phyloP scores from a whole-genome alignment of 2,888 invertebrate species.

The Polylopha cassiicola region DNA sequence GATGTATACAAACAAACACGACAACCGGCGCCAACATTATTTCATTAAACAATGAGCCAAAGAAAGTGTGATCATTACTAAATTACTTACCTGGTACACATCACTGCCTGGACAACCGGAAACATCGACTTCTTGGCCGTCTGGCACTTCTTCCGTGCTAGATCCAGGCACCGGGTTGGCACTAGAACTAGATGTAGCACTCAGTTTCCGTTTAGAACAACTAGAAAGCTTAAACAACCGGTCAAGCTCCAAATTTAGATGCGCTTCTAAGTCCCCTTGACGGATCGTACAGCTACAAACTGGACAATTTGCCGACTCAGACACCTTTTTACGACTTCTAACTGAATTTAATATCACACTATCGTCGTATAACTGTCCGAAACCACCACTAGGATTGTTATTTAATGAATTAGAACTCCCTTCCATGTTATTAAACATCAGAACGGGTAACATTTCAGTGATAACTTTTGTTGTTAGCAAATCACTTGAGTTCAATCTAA shows the following conservation, averaged over 20 bases:
- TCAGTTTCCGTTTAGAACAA: constrained; percentile 57
- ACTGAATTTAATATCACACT: constrained; percentile 67
- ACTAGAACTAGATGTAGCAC: constrained; percentile 39
- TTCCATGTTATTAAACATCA: constrained; percentile 69
- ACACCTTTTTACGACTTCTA: constrained; percentile 78
- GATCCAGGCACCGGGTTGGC: constrained; percentile 46
- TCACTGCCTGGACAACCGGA: constrained; percentile 65
- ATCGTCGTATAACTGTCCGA: constrained; percentile 54
- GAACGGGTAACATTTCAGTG: constrained; percentile 65
- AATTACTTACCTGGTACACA: constrained; percentile 65
- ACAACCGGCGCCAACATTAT: no score
- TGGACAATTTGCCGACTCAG: constrained; percentile 88
- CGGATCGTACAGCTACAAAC: constrained; percentile 91
- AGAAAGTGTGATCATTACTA: no score
- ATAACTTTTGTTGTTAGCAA: constrained; percentile 38
- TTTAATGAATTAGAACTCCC: constrained; percentile 52
- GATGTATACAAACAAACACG: no score
- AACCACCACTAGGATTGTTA: constrained; percentile 44
- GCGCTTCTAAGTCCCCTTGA: constrained; percentile 88
- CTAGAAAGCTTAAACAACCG: constrained; percentile 56
- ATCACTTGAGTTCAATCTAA: constrained; percentile 51
- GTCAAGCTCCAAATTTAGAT: constrained; percentile 85
- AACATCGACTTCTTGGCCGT: constrained; percentile 55
- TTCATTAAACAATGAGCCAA: no score
- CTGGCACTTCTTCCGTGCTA: constrained; percentile 45